Evolutionary conservation across 2,888 invertebrate genomes (phyloP), one percentile per base, ranked within the genome.

Genomic region (Torymus auratus): DNA sequence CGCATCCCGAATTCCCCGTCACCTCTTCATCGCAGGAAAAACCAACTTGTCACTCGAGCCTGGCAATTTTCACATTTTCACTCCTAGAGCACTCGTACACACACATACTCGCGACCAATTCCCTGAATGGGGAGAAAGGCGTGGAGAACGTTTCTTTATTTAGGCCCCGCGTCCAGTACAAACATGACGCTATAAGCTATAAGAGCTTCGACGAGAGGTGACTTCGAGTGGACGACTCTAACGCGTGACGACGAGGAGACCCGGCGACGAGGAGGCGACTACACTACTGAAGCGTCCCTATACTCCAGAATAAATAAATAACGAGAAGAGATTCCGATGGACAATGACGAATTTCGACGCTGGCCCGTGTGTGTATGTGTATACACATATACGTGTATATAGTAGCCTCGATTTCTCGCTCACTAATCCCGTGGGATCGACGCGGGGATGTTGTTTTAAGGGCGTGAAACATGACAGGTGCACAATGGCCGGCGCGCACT

Each of bases 391-490:
- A 41, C 7, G 7, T 41, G 41, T 41, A 41, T 69, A 28, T n/a
- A 7, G 67, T 64, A 61, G 62, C 53, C 62, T 55, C 70, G 70
- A 70, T 70, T 64, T 69, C n/a, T 53, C 20, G 2, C 20, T 55
- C 20, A 84, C 85, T 88, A 87, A 88, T 88, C 88, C 85, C 76
- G 83, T 85, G 87, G 88, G 87, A 88, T 87, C 85, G 84, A 61
- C 84, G 86, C 12, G 14, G 41, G 41, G 17, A 87, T 89, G 90
- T 91, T 90, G 88, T 90, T 89, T 88, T 86, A 89, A 88, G 88
- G 87, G 88, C 88, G 88, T 88, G 87, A 89, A 90, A 89, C 88
- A 87, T 88, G 90, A 90, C 90, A 89, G 89, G 88, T 89, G 90
- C 82, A 88, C 87, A 88, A 88, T 88, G 86, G 84, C 85, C 84